These are phyloP conservation scores for Batillaria attramentaria DNA, from an alignment of 1,140 invertebrate species.

Conservation along the genomic window DNA sequence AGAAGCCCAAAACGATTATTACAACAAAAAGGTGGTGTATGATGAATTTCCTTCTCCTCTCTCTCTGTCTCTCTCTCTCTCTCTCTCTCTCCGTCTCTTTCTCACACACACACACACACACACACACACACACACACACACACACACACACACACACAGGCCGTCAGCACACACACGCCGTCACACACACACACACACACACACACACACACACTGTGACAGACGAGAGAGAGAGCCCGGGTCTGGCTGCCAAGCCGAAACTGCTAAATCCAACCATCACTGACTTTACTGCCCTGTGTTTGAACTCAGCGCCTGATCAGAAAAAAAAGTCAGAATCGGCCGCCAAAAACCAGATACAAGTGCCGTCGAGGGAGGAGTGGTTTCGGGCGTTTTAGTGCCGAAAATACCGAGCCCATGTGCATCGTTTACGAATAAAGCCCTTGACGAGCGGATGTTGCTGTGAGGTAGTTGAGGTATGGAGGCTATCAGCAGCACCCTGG, in stretches of 20 bases:
- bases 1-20: not conserved
- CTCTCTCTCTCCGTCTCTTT: not conserved
- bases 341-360: not conserved
- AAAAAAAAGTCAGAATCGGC: not conserved
- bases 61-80: no score
- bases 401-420: no score
- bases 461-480: no score
- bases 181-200: constrained; percentile 14
- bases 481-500: no score
- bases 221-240: not conserved
- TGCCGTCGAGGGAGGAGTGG: no score
- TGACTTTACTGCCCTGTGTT: not conserved
- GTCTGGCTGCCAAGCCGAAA: no score
- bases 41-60: no score
- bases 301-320: not conserved
- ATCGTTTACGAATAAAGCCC: no score
- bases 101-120: not conserved
- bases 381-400: no score
- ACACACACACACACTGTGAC: not conserved
- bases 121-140: not conserved
- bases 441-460: no score
- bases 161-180: not conserved
- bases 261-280: no score
- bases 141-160: not conserved
- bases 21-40: no score